Percentiles rank a stretch among this genome's conserved stretches.
Evolutionary conservation across 2,113 vertebrate genomes (phyloP).

Genomic region (Piaya cayana): DNA sequence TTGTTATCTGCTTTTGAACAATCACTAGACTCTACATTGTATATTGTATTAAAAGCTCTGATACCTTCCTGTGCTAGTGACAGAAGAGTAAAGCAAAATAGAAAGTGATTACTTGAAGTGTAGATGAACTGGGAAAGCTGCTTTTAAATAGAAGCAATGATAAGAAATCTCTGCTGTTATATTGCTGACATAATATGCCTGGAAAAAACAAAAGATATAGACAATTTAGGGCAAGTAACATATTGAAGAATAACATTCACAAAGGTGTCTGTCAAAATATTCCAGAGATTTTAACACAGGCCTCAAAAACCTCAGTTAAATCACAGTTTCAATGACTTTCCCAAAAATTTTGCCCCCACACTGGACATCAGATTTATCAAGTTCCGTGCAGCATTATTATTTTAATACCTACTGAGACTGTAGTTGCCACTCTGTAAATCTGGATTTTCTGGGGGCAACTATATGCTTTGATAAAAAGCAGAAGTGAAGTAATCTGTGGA

Average conservation of each 20-base stretch:
- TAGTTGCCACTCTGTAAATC: not conserved
- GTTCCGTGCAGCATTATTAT: not conserved
- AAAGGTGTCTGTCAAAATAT: slow-evolving; percentile 1
- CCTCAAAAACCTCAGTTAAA: not conserved
- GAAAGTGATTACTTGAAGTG: not conserved
- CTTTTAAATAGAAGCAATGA: not conserved
- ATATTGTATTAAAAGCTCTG: not conserved
- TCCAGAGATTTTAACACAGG: not conserved
- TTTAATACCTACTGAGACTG: not conserved
- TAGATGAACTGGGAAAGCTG: not conserved
- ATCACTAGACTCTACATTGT: not conserved
- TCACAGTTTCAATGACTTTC: not conserved
- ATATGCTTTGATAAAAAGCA: not conserved
- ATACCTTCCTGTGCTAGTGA: not conserved
- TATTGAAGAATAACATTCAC: not conserved
- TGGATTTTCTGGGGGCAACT: not conserved
- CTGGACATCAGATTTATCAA: not conserved
- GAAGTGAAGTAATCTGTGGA: not conserved
- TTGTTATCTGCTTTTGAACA: not conserved
- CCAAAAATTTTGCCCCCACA: not conserved
- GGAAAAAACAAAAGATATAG: not conserved
- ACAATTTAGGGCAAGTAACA: not conserved
- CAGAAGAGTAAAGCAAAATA: not conserved
- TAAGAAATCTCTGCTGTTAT: not conserved
- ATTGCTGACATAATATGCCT: not conserved